These are phyloP conservation scores for Palythoa grandis DNA, from an alignment of 92 coral and sea anemone genomes.

Conservation along the genomic window DNA sequence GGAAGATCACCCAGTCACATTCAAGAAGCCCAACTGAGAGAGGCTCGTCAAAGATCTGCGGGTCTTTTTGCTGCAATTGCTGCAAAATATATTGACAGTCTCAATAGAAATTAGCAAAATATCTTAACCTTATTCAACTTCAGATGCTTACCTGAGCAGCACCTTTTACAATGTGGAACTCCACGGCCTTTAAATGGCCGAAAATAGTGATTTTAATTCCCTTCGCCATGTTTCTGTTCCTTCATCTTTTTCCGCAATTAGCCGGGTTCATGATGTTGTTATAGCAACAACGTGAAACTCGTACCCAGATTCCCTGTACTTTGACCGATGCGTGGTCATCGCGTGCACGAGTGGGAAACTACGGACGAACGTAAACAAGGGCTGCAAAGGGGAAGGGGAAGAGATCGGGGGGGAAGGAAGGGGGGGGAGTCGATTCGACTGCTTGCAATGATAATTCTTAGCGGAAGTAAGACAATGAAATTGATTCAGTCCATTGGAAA, in stretches of 20 bases:
- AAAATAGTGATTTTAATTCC: slow-evolving; percentile 68
- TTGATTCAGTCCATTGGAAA: too few relatives aligned
- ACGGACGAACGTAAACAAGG: background rate
- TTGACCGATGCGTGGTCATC: slow-evolving; percentile 28
- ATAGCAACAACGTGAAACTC: slow-evolving; percentile 50
- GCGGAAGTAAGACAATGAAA: too few relatives aligned
- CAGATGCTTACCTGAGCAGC: slow-evolving; percentile 72
- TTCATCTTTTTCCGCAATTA: slow-evolving; percentile 1
- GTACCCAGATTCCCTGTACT: slow-evolving; percentile 36
- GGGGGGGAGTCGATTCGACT: too few relatives aligned
- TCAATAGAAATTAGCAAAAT: background rate
- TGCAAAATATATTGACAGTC: slow-evolving; percentile 16
- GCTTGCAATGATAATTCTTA: too few relatives aligned
- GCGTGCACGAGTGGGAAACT: slow-evolving; percentile 1
- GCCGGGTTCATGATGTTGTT: slow-evolving; percentile 53
- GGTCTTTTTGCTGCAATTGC: slow-evolving; percentile 78
- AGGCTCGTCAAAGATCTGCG: slow-evolving; percentile 75
- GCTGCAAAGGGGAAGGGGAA: too few relatives aligned
- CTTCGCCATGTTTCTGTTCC: slow-evolving; percentile 81
- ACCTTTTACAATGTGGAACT: slow-evolving; percentile 90
- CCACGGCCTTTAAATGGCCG: slow-evolving; percentile 93
- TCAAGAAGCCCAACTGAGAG: slow-evolving; percentile 84
- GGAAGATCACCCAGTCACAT: slow-evolving; percentile 90
- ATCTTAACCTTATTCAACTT: background rate
- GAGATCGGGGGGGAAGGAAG: too few relatives aligned